phyloP scores from a whole-genome alignment of 1,140 invertebrate genomes.

The Littorina saxatilis region DNA sequence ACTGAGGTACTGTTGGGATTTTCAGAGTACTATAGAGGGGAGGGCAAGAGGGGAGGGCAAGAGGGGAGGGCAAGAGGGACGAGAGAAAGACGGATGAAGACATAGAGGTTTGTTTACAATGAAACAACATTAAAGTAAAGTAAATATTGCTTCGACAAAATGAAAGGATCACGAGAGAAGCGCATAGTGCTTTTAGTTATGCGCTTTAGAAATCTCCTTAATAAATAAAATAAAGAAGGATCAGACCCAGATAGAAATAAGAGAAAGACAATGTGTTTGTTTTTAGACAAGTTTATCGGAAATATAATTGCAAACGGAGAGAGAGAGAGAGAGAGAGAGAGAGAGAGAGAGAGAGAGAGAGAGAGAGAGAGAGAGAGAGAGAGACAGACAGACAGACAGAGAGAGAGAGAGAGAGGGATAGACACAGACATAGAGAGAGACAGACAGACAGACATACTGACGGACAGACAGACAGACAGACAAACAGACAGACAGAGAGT shows the following conservation, averaged over 20 bases:
- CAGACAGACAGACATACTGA: conserved; percentile 5
- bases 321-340: conserved; percentile 13
- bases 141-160: not conserved
- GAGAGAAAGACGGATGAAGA: not conserved
- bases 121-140: not conserved
- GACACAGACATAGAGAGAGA: too few relatives aligned
- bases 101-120: not conserved
- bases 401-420: not conserved
- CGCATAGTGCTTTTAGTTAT: too few relatives aligned
- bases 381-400: not conserved
- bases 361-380: not conserved
- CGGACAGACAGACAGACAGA: not conserved
- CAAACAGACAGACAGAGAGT: too few relatives aligned
- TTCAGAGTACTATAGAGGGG: too few relatives aligned
- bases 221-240: not conserved
- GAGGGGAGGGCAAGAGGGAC: not conserved
- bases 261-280: not conserved
- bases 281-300: not conserved
- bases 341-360: conserved; percentile 11
- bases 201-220: too few relatives aligned
- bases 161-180: not conserved
- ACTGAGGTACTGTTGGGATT: too few relatives aligned
- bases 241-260: not conserved
- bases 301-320: not conserved
- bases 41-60: too few relatives aligned